These are phyloP conservation scores for Tiliacea citrago DNA, from an alignment of 2,888 invertebrate species.

Conservation along the genomic window DNA sequence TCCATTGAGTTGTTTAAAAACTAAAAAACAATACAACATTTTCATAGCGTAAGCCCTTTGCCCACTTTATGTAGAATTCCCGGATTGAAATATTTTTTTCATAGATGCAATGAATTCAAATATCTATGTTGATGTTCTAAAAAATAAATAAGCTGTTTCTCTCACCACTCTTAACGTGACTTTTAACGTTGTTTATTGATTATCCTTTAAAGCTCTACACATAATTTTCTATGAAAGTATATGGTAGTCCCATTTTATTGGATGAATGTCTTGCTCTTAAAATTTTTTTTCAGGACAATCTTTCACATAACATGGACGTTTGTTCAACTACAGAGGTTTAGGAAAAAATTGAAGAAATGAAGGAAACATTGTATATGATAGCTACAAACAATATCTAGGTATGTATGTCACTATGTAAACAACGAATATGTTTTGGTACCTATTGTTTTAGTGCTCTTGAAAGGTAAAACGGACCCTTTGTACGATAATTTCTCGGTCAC, in stretches of 20 bases:
- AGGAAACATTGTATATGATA: not conserved
- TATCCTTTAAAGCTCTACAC: not conserved
- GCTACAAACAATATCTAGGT: not conserved
- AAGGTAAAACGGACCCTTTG: no score
- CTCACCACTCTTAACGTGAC: not conserved
- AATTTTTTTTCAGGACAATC: conserved; percentile 22
- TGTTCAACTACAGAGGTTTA: not conserved
- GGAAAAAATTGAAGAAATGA: not conserved
- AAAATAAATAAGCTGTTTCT: not conserved
- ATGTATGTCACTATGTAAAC: not conserved
- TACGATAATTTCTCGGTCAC: no score
- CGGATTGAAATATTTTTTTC: not conserved
- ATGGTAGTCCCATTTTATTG: not conserved
- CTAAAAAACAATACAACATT: conserved; percentile 6
- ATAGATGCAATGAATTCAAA: not conserved
- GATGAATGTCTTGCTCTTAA: conserved; percentile 17
- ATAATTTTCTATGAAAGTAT: not conserved
- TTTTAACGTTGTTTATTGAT: not conserved
- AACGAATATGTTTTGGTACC: not conserved
- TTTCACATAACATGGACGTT: conserved; percentile 16
- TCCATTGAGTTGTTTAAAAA: conserved; percentile 22
- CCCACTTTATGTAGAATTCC: not conserved
- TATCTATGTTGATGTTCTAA: not conserved
- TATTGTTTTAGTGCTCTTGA: not conserved
- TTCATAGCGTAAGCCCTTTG: not conserved